Percentiles rank a stretch among this genome's conserved stretches.
Evolutionary conservation across 1,140 invertebrate species (phyloP).

Genomic region (Neuroterus valhalla): DNA sequence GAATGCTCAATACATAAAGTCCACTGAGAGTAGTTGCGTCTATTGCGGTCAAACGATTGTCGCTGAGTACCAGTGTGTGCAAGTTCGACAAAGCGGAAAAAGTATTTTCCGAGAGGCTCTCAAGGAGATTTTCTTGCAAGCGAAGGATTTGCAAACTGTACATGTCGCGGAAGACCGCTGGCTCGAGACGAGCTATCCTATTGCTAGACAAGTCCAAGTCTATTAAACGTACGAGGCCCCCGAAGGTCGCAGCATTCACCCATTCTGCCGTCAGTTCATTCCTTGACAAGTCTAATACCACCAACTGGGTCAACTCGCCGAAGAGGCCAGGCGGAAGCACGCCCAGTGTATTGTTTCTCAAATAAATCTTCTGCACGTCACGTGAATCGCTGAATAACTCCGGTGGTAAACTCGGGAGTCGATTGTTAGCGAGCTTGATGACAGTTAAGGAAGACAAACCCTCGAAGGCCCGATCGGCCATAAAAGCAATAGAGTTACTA

Average conservation of each 20-base stretch:
- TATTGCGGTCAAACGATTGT: conserved; percentile 88
- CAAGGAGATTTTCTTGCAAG: conserved; percentile 89
- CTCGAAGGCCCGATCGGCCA: conserved; percentile 88
- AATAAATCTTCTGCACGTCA: conserved; percentile 87
- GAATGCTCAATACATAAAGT: conserved; percentile 83
- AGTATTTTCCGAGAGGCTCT: conserved; percentile 86
- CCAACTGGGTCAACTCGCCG: conserved; percentile 85
- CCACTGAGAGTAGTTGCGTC: conserved; percentile 87
- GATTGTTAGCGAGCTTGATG: conserved; percentile 88
- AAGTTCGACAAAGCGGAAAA: conserved; percentile 88
- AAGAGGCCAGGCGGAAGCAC: conserved; percentile 89
- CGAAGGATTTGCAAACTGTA: conserved; percentile 88
- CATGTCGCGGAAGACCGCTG: conserved; percentile 86
- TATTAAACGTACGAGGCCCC: conserved; percentile 86
- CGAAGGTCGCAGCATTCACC: conserved; percentile 91
- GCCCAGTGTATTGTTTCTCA: conserved; percentile 91
- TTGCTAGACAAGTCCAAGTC: conserved; percentile 89
- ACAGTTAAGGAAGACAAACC: conserved; percentile 85
- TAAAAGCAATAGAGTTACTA: conserved; percentile 82
- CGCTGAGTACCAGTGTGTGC: conserved; percentile 89
- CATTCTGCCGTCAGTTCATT: conserved; percentile 91
- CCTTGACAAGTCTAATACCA: conserved; percentile 88
- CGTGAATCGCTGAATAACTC: conserved; percentile 88
- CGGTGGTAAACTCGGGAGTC: conserved; percentile 86
- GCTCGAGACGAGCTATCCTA: conserved; percentile 85